Base-by-base conservation (phyloP, 2,888 invertebrate genomes). In the Heliothis peltigera region DNA sequence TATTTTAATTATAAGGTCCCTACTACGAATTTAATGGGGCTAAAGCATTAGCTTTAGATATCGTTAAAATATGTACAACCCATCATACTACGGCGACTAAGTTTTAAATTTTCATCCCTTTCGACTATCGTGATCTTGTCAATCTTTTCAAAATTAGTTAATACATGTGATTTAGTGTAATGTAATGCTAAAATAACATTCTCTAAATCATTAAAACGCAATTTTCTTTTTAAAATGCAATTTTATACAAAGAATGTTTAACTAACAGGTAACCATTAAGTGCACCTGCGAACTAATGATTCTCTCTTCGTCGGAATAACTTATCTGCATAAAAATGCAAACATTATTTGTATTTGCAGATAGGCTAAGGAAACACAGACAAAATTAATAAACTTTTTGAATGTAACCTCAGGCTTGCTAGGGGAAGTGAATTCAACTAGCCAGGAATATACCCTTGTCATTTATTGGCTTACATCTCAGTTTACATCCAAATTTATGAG, bases 221-320 rank as follows among this genome's bases (percentile, higher is more conserved):
- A 51, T 44, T 55, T 52, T 32, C 43, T 39, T 44, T 57, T 46
- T 35, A 64, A 62, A 47, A 68, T 32, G 19, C 32, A 67, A 57
- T 61, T 69, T 80, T 56, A 63, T 72, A 61, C 49, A 35, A 66
- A 70, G 73, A 82, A 84, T 75, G 70, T 75, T 73, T 62, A 79
- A 78, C 79, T 68, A 79, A 70, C 64, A 77, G 60, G 71, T 56
- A 65, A n/a, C 57, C 83, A 82, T 87, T 84, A 85, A 72, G 68
- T 56, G 52, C 87, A 87, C 84, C 87, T 87, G 87, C 53, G 54
- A 49, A 53, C 67, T 85, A 84, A 85, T 81, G 83, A 78, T 80
- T 67, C 51, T 32, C 67, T 60, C 71, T 49, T 46, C 57, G 47
- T 58, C 62, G 64, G 72, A 82, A 79, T 84, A 82, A 79, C 77